phyloP scores from a whole-genome alignment of 2,888 invertebrate species.

The Caenorhabditis sp. region DNA sequence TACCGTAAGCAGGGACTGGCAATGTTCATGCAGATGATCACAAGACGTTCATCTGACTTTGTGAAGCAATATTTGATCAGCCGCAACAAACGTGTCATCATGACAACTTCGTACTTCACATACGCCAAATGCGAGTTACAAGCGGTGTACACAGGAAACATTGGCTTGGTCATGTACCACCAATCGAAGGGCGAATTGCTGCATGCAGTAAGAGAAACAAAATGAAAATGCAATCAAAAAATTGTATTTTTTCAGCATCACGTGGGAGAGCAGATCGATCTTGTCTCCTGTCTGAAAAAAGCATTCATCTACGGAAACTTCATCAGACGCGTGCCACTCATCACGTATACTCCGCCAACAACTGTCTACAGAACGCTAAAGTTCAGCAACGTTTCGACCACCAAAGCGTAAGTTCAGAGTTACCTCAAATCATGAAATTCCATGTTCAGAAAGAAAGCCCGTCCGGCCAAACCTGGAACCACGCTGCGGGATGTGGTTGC shows the following conservation, averaged over 20 bases:
- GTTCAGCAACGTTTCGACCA: slow-evolving; percentile 1
- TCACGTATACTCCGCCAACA: neutral
- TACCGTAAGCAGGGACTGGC: neutral
- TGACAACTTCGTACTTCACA: slow-evolving; percentile 32
- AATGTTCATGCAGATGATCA: slow-evolving; percentile 14
- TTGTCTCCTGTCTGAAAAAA: slow-evolving; percentile 23
- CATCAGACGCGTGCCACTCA: slow-evolving; percentile 34
- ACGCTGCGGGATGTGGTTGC: neutral
- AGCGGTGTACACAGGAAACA: slow-evolving; percentile 10
- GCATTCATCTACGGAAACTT: slow-evolving; percentile 31
- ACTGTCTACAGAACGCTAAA: slow-evolving; percentile 35
- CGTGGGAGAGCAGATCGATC: slow-evolving; percentile 14
- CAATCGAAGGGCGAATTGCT: slow-evolving; percentile 28
- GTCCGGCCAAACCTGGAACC: neutral
- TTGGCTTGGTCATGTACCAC: slow-evolving; percentile 25
- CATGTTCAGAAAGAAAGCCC: neutral
- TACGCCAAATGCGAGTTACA: slow-evolving; percentile 44
- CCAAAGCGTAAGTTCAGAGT: neutral
- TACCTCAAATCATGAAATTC: neutral
- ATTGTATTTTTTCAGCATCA: slow-evolving; percentile 2
- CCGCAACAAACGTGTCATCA: slow-evolving; percentile 24
- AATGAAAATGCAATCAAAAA: no score
- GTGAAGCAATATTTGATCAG: slow-evolving; percentile 22
- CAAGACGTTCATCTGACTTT: slow-evolving; percentile 24
- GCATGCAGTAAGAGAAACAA: slow-evolving; percentile 9